Conservation (phyloP, 2,113 vertebrate genomes). For the Pteruthius melanotis region DNA sequence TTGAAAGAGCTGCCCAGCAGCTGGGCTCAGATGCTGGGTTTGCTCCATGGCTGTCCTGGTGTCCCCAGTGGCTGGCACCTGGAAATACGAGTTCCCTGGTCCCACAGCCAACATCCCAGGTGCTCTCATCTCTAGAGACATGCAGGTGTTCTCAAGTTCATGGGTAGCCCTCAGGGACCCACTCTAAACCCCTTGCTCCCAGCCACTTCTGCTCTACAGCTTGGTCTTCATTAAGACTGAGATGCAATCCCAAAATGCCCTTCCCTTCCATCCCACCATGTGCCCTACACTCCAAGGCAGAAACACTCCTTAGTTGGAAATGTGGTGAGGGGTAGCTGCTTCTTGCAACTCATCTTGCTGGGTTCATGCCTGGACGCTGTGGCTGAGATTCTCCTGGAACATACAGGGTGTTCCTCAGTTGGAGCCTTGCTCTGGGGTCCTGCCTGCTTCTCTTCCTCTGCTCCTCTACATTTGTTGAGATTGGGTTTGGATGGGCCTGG, state of each 20-base stretch:
- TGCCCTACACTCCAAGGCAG: neutral
- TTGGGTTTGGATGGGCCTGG: neutral
- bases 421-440: neutral
- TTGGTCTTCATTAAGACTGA: fast-evolving
- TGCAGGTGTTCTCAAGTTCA: neutral
- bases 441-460: neutral
- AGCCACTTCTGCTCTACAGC: neutral
- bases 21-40: neutral
- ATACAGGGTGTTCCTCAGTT: neutral
- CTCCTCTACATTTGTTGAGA: neutral
- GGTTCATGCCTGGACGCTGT: neutral
- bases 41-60: neutral
- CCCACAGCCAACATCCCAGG: neutral
- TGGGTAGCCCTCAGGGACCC: fast-evolving
- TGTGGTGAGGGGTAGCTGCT: neutral
- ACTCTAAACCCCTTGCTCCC: neutral
- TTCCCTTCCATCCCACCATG: fast-evolving
- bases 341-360: fast-evolving
- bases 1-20: neutral
- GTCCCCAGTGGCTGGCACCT: neutral
- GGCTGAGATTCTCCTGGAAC: neutral
- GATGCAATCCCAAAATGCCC: neutral
- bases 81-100: neutral
- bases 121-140: neutral
- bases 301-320: neutral